Evolutionary conservation across 2,888 invertebrate genomes (phyloP), one percentile per base, ranked within the genome.

Genomic region (Rhopalosiphum nymphaeae): DNA sequence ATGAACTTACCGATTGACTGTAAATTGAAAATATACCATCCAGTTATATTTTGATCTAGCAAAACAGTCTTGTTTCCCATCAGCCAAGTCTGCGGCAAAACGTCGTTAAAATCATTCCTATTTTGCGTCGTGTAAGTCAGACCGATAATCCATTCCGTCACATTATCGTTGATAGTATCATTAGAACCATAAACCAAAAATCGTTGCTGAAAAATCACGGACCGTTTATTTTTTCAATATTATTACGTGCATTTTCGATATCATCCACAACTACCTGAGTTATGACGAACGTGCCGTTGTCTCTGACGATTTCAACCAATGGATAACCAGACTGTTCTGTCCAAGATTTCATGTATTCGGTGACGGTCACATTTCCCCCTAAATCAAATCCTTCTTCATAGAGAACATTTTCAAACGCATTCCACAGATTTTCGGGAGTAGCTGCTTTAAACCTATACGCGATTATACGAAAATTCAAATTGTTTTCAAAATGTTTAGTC

Each of bases 281-380:
- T 46, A 97, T 95, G 25, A 96, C 96, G 3, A 96, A 96, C 0
- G 95, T 95, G 4, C 96, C 95, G 94, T 97, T 90, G 2, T 3
- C 96, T 95, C 97, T 96, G 0, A 95, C 96, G 0, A 97, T 96
- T 0, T 96, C 96, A 5, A 98, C 96, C 0, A 97, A 96, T 0
- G 98, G 98, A 95, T 97, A 97, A 0, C 97, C 97, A 0, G 97
- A 96, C 95, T 98, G 97, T 36, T 97, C 96, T 0, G 97, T 97
- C 98, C 98, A 98, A 0, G 97, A 96, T 95, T 97, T 97, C 97
- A 98, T 97, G 94, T 98, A 96, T 0, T 98, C 97, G 0, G 97
- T 84, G 26, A 94, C 44, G 3, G 97, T 36, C 4, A 94, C 7
- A 4, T 91, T 42, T 21, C 10, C n/a, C 0, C 56, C 92, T 0